Percentiles rank a stretch among this genome's conserved stretches.
Evolutionary conservation across 2,888 invertebrate genomes (phyloP).

Genomic region (Ellobium chinense): DNA sequence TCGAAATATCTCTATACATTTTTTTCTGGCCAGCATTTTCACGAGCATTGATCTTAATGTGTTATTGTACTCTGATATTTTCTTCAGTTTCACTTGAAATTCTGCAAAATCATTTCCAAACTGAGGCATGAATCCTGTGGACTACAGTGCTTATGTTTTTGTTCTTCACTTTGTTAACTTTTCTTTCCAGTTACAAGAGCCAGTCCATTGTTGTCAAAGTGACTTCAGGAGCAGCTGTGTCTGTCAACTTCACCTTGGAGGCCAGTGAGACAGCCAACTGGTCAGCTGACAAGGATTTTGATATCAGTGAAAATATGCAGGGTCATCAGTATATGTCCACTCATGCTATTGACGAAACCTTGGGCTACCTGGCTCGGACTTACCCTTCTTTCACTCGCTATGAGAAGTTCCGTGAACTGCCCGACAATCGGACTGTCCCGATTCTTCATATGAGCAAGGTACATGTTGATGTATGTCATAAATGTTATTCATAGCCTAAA

Average conservation of each 20-base stretch:
- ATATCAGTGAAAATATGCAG: conserved; percentile 78
- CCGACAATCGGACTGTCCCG: conserved; percentile 54
- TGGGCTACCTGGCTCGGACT: conserved; percentile 51
- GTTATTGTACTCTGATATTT: no score
- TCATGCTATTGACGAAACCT: conserved; percentile 82
- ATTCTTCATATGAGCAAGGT: conserved; percentile 61
- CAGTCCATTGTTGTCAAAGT: conserved; percentile 84
- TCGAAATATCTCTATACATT: no score
- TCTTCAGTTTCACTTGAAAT: no score
- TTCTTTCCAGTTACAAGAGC: conserved; percentile 72
- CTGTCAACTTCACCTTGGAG: conserved; percentile 89
- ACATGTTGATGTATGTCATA: no score
- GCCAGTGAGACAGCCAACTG: conserved; percentile 83
- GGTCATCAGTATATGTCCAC: conserved; percentile 84
- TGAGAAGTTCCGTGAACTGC: conserved; percentile 1
- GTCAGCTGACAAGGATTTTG: conserved; percentile 81
- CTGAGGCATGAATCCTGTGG: background rate
- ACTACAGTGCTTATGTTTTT: background rate
- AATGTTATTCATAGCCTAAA: no score
- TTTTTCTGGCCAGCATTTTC: no score
- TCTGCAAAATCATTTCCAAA: no score
- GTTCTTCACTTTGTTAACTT: background rate
- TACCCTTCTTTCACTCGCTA: conserved; percentile 43
- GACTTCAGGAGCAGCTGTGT: conserved; percentile 82
- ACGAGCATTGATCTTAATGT: no score